Base-by-base conservation (phyloP, 2,888 invertebrate genomes). In the Belgica antarctica region DNA sequence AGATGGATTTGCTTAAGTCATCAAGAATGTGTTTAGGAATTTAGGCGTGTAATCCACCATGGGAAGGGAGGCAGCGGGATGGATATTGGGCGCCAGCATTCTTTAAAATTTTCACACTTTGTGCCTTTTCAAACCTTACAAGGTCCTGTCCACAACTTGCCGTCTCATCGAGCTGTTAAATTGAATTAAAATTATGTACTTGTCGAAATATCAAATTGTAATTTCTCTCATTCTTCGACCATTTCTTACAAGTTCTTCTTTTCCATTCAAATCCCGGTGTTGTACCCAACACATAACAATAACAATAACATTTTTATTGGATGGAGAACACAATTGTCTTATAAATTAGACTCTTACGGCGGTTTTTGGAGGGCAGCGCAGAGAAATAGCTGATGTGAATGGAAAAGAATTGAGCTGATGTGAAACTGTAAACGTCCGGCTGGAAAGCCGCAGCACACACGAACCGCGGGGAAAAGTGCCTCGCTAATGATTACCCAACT, bases 341-440 rank as follows among this genome's bases (percentile, higher is more conserved):
- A 61, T 61, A 61, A 61, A 61, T 61, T 25, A 61, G 27, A 19
- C 28, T 61, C 27, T 7, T 10, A 57, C 10, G 17, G 24, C 57
- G 24, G n/a, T 27, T n/a, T 15, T 25, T 12, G 61, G 28, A 22
- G n/a, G 7, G n/a, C n/a, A n/a, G n/a, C n/a, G n/a, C n/a, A 27
- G 61, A 61, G 22, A 61, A n/a, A n/a, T n/a, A n/a, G n/a, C n/a
- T n/a, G n/a, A n/a, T n/a, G n/a, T n/a, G 28, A 28, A 61, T n/a
- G 28, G 27, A 28, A n/a, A 66, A 47, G 46, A 66, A 66, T 66
- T n/a, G n/a, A n/a, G 8, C 24, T 12, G 36, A 41, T 41, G 25
- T 28, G 63, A 63, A 63, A 63, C 63, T 63, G 63, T 63, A 63
- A 63, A 63, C 36, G 63, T 63, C 63, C 41, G 63, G 63, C 63